Evolutionary conservation across 2,888 invertebrate species (phyloP).

Genomic region (Litoditis marina): DNA sequence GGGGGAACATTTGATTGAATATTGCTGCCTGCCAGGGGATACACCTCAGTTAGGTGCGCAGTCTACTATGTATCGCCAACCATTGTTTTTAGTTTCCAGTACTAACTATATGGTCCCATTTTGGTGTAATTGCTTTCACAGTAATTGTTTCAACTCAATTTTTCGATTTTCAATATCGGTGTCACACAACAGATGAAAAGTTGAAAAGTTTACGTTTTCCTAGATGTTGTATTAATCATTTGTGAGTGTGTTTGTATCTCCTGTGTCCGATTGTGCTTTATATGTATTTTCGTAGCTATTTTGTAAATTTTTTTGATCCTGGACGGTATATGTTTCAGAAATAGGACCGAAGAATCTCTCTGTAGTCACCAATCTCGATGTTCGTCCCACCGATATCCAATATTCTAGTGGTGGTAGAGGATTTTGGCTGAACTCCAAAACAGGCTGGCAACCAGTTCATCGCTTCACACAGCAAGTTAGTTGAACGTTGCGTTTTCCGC

Average conservation of each 20-base stretch:
- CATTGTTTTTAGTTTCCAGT: too few species aligned
- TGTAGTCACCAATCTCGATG: conserved; percentile 46
- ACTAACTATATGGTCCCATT: too few species aligned
- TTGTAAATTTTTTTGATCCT: too few species aligned
- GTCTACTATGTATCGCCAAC: too few species aligned
- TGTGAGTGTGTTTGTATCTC: too few species aligned
- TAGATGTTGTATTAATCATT: too few species aligned
- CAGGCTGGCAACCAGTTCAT: conserved; percentile 13
- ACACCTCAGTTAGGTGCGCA: conserved; percentile 21
- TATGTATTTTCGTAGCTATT: too few species aligned
- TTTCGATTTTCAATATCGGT: neutral
- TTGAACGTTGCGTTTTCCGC: too few species aligned
- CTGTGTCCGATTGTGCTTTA: too few species aligned
- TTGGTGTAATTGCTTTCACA: neutral
- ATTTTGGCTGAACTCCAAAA: conserved; percentile 5
- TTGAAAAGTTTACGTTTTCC: too few species aligned
- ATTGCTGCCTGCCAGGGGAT: conserved; percentile 25
- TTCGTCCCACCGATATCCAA: conserved; percentile 32
- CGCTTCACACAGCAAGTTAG: conserved; percentile 36
- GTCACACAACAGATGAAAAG: neutral
- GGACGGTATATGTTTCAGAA: conserved; percentile 16
- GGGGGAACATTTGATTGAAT: conserved; percentile 17
- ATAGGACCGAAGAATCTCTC: conserved; percentile 31
- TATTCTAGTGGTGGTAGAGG: conserved; percentile 26
- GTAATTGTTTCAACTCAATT: neutral